phyloP scores from a whole-genome alignment of 1,140 invertebrate genomes.

The Dryas iulia region DNA sequence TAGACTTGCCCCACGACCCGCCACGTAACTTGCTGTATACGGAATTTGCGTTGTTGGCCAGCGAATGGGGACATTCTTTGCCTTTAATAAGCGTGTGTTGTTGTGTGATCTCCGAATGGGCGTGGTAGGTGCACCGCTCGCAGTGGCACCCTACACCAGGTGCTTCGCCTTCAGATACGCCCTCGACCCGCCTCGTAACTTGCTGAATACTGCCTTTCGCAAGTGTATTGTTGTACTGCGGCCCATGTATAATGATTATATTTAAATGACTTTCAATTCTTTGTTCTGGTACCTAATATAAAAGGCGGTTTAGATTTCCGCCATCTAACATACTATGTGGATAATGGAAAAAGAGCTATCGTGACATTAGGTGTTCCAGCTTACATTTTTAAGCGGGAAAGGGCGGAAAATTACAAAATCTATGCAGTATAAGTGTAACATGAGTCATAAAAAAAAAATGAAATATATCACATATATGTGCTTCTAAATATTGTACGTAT shows the following conservation, averaged over 20 bases:
- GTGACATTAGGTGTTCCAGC: too few species aligned
- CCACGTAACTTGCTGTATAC: conserved; percentile 22
- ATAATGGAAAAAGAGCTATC: too few species aligned
- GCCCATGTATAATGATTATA: too few species aligned
- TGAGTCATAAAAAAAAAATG: too few species aligned
- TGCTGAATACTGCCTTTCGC: conserved; percentile 51
- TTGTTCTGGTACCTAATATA: too few species aligned
- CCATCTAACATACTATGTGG: too few species aligned
- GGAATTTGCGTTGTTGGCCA: conserved; percentile 44
- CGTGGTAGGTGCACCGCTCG: conserved; percentile 47
- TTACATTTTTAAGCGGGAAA: too few species aligned
- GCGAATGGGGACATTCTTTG: conserved; percentile 61
- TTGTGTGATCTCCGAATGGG: conserved; percentile 46
- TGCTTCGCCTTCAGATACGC: conserved; percentile 40
- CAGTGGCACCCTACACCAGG: conserved; percentile 38
- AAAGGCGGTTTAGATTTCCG: too few species aligned
- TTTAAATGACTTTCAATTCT: too few species aligned
- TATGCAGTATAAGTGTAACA: background rate
- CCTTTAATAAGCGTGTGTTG: background rate
- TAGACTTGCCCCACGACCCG: conserved; percentile 37
- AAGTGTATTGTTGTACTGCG: conserved; percentile 30
- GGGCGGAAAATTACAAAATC: background rate
- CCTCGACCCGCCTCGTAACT: conserved; percentile 25
- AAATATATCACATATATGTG: too few species aligned
- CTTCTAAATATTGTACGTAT: too few species aligned